Evolutionary conservation across 1,140 invertebrate species (phyloP).

Genomic region (Zaprionus taronus): DNA sequence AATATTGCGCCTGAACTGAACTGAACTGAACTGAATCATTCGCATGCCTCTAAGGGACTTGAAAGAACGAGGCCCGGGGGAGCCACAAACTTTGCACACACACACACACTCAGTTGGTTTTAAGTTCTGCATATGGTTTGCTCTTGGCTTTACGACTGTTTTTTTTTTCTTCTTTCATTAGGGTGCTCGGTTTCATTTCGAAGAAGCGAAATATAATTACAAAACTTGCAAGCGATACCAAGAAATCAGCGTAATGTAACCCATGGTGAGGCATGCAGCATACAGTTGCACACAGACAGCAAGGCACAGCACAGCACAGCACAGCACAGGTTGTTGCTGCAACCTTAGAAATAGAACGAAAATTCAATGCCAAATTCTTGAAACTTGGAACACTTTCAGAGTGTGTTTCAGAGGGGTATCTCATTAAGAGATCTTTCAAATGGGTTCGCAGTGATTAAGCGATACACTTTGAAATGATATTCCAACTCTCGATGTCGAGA

Average conservation of each 20-base stretch:
- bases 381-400: conserved; percentile 1
- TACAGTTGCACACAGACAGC: background rate
- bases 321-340: background rate
- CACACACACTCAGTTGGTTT: background rate
- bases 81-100: background rate
- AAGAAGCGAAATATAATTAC: conserved; percentile 23
- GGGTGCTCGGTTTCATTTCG: conserved; percentile 28
- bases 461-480: conserved; percentile 2
- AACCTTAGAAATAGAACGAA: background rate
- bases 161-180: background rate
- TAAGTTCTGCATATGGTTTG: conserved; percentile 6
- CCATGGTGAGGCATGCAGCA: conserved; percentile 1
- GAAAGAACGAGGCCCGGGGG: conserved; percentile 8
- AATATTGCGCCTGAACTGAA: conserved; percentile 32
- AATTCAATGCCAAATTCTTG: conserved; percentile 6
- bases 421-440: background rate
- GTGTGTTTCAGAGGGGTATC: background rate
- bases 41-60: background rate
- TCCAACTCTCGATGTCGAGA: background rate
- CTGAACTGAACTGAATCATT: conserved; percentile 5
- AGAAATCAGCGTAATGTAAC: conserved; percentile 17
- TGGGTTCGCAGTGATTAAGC: conserved; percentile 5
- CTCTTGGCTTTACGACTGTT: conserved; percentile 8
- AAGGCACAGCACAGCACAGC: background rate
- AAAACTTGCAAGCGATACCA: conserved; percentile 16